Evolutionary conservation across 92 coral and sea anemone species (phyloP), one percentile per base, ranked within the genome.

Genomic region (Plumapathes pennacea): DNA sequence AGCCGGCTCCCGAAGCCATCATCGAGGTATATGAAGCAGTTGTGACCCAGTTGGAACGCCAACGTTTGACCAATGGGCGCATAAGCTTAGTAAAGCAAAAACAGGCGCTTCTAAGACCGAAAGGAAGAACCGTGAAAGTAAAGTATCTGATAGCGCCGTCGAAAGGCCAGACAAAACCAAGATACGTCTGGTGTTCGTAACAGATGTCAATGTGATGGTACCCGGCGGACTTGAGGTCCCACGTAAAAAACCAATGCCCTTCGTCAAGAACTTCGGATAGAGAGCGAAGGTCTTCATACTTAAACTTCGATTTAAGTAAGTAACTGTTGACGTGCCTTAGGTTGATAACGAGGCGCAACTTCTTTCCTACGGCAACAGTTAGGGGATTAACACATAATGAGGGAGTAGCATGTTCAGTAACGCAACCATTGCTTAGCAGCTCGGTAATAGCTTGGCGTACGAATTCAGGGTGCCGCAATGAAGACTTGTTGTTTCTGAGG

Each of bases 21-120:
- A 15, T 72, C 80, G 10, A 50, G 25, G 23, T 72, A 84, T 25
- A 67, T 58, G 22, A 84, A 84, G 23, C 69, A 49, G 18, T 19
- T 34, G 38, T 78, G 83, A 10, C 86, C 85, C 83, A 80, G n/a
- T n/a, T 58, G 20, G 82, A 63, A 25, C 86, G 78, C 89, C 85
- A 62, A 10, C 89, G 73, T 32, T 46, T 63, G 40, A 82, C 79
- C 14, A 82, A 40, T 8, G 84, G 84, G 24, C 37, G 30, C 20
- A 67, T 23, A 24, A 67, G 19, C 21, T 54, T 67, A 37, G 67
- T 53, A 17, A 67, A 67, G 38, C 74, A 67, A 53, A 49, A 36
- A 21, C 50, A 67, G 5, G 68, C 51, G 32, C 28, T 32, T 10
- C 68, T 67, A 9, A 67, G 22, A 1, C 67, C 42, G 32, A 67